Conservation (phyloP, 2,888 invertebrate genomes). For the Adelphocoris suturalis region DNA sequence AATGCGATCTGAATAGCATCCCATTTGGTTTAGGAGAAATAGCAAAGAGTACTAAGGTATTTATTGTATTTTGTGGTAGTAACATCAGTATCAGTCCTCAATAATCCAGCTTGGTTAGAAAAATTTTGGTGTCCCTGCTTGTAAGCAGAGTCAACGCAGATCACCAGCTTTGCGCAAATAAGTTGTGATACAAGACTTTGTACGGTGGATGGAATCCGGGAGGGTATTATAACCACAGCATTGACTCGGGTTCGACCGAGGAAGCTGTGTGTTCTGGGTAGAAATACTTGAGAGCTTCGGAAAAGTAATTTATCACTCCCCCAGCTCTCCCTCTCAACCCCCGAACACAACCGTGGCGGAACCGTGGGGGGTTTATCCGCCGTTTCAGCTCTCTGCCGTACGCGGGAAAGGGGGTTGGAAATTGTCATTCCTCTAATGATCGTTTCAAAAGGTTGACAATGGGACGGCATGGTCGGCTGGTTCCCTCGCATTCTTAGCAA, state of each 20-base stretch:
- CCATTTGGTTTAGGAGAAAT: too few species aligned
- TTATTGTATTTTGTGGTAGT: too few species aligned
- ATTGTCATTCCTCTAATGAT: slow-evolving; percentile 56
- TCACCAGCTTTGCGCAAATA: too few species aligned
- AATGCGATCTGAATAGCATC: too few species aligned
- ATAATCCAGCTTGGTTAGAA: too few species aligned
- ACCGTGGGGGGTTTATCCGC: slow-evolving; percentile 17
- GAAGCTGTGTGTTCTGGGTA: slow-evolving; percentile 32
- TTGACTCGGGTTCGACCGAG: slow-evolving; percentile 19
- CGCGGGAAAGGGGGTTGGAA: slow-evolving; percentile 17
- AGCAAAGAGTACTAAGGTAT: too few species aligned
- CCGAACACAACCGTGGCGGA: neutral
- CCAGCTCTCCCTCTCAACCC: neutral
- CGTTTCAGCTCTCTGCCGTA: slow-evolving; percentile 21
- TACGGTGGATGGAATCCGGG: neutral
- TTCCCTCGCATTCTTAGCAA: slow-evolving; percentile 3
- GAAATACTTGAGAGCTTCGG: slow-evolving; percentile 43
- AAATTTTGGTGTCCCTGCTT: too few species aligned
- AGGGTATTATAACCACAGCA: neutral
- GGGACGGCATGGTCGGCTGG: slow-evolving; percentile 29
- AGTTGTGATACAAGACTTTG: too few species aligned
- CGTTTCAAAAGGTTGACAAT: slow-evolving; percentile 53
- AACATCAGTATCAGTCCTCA: too few species aligned
- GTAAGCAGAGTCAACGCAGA: too few species aligned
- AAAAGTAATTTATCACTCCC: slow-evolving; percentile 47